Conservation (phyloP, 2,797 vertebrate genomes). For the Serranus cabrilla region DNA sequence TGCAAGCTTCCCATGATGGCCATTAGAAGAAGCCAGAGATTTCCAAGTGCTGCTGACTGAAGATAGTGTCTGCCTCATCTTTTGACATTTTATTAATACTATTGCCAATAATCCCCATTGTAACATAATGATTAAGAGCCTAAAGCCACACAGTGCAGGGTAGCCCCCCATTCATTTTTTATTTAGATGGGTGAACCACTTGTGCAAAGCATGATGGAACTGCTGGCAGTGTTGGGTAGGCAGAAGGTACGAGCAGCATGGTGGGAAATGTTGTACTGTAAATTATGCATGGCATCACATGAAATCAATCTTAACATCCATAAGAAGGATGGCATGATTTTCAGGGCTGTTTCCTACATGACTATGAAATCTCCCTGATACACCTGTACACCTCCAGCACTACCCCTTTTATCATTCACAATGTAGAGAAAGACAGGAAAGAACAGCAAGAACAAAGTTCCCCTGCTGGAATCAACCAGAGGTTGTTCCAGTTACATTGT, state of each 20-base stretch:
- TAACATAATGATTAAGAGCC: conserved; percentile 37
- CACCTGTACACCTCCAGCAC: not conserved
- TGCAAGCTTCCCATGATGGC: conserved; percentile 40
- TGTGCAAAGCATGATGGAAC: conserved; percentile 3
- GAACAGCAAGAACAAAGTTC: not conserved
- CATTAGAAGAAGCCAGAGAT: conserved; percentile 42
- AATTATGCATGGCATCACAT: conserved; percentile 5
- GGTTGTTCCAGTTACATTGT: not conserved
- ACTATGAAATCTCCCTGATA: not conserved
- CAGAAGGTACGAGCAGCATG: not conserved
- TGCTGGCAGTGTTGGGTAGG: conserved; percentile 2
- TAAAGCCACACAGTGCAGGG: not conserved
- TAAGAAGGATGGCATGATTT: not conserved
- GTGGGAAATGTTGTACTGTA: not conserved
- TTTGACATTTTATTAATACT: conserved; percentile 50
- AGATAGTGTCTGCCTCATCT: conserved; percentile 40
- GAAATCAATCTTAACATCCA: not conserved
- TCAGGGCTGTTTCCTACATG: not conserved
- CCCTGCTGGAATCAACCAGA: not conserved
- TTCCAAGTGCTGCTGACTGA: conserved; percentile 18
- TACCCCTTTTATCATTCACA: too few relatives aligned
- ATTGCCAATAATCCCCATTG: conserved; percentile 51
- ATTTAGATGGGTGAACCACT: not conserved
- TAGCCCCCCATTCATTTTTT: not conserved
- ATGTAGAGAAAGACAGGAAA: not conserved